Base-by-base conservation (phyloP, 1,140 invertebrate genomes). In the Papilio glaucus region DNA sequence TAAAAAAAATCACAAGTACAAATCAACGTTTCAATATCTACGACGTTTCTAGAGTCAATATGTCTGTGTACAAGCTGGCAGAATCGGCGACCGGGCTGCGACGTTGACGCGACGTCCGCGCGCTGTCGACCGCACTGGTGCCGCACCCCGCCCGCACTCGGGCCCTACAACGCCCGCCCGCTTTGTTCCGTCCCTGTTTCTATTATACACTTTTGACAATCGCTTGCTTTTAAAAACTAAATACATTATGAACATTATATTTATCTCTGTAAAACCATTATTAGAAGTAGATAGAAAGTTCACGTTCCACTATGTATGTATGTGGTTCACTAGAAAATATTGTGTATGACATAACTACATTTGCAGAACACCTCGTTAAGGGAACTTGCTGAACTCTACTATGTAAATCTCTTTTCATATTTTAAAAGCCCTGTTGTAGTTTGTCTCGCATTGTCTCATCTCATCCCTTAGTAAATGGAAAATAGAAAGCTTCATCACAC, bases 81-180 rank as follows among this genome's bases (percentile, higher is more conserved):
- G 61, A 18, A 42, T n/a, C 60, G 49, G 18, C 63, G 67, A 71
- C 68, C 73, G 33, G 71, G 15, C 70, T 26, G 37, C 45, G 62
- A 76, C 71, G 57, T 62, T 39, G 60, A 62, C 57, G 41, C 53
- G 65, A 69, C 63, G 70, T 72, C 61, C 63, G 63, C 63, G 39
- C 63, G 49, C 49, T 57, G 49, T 61, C 60, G 57, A 1, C 4
- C 15, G 24, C 26, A 60, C 12, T 60, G 21, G 21, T 24, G 21
- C 57, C 57, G 24, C 62, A 41, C 37, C 38, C 38, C 21, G 38
- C 37, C 39, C 21, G 33, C 18, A 15, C 38, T 45, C 10, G 38
- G 13, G 10, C 39, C 6, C 21, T 18, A 41, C 37, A 12, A 4
- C 38, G 24, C 39, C 12, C 24, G 21, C 21, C 18, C 49, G 49